Evolutionary conservation across 2,888 invertebrate genomes (phyloP), one percentile per base, ranked within the genome.

Genomic region (Psylliodes chrysocephalus): DNA sequence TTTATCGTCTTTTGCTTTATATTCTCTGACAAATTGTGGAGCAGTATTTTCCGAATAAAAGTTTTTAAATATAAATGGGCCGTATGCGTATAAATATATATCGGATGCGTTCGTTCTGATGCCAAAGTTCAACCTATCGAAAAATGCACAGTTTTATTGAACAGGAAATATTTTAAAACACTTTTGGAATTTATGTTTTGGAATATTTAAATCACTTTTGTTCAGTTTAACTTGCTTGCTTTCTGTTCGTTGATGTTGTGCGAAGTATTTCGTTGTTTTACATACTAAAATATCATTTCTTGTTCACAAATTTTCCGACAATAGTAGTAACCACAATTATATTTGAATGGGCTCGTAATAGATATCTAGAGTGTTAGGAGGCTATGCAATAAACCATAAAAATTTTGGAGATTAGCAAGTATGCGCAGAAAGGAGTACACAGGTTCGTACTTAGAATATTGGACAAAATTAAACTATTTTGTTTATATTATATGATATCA

Each of bases 51-150:
- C 71, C 76, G 72, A 77, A 80, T 80, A 77, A 80, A 80, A 78
- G 69, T 64, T 81, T 79, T 78, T 75, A 78, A 78, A 80, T 78
- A 78, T 77, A 79, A 81, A 81, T 80, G 80, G 77, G 63, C 75
- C 80, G 78, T 79, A 73, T 79, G 77, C 74, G 74, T 74, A 28
- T 46, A 17, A n/a, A n/a, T n/a, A 71, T 75, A 70, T 73, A 68
- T 75, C 67, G 67, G 66, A 63, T 73, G 70, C 71, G 71, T 73
- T 71, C 49, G 47, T 47, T 64, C 62, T 69, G 25, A 63, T 62
- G 67, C 65, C 62, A 62, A 70, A 73, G 63, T 63, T 71, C 69
- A 70, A 68, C 66, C 68, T 68, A 71, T 71, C 67, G 71, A 71
- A 71, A 75, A 71, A 72, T 73, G 63, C 67, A 69, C 52, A 63